phyloP scores from a whole-genome alignment of 1,140 invertebrate genomes.

The Gryon sp. region DNA sequence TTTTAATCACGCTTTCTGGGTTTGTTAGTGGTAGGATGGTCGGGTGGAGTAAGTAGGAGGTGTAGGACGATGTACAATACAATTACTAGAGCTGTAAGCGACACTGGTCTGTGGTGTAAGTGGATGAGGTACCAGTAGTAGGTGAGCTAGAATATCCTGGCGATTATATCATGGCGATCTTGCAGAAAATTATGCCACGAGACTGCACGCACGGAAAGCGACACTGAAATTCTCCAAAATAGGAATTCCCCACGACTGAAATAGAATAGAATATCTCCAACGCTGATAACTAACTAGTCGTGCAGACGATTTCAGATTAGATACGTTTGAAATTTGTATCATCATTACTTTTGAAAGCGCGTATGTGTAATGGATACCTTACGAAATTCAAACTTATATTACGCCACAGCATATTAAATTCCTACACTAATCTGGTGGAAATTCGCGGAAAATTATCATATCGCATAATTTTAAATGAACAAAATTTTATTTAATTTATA shows the following conservation, averaged over 20 bases:
- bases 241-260: constrained; percentile 60
- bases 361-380: constrained; percentile 55
- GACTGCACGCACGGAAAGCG: constrained; percentile 51
- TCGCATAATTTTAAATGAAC: no score
- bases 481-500: no score
- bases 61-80: constrained; percentile 66
- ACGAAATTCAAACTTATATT: constrained; percentile 40
- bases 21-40: constrained; percentile 6
- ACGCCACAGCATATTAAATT: constrained; percentile 32
- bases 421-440: constrained; percentile 4
- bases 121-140: constrained; percentile 44
- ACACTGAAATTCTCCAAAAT: constrained; percentile 63
- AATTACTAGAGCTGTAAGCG: constrained; percentile 63
- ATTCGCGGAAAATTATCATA: no score
- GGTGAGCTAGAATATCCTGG: constrained; percentile 54
- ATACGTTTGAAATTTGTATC: constrained; percentile 61
- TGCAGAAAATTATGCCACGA: constrained; percentile 60
- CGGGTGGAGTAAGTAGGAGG: constrained; percentile 22
- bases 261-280: constrained; percentile 60
- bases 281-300: constrained; percentile 62
- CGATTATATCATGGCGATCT: constrained; percentile 62
- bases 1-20: constrained; percentile 69
- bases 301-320: constrained; percentile 63
- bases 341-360: constrained; percentile 55
- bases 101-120: constrained; percentile 51